Base-by-base conservation (phyloP, 2,113 vertebrate species). In the Panthera leo region DNA sequence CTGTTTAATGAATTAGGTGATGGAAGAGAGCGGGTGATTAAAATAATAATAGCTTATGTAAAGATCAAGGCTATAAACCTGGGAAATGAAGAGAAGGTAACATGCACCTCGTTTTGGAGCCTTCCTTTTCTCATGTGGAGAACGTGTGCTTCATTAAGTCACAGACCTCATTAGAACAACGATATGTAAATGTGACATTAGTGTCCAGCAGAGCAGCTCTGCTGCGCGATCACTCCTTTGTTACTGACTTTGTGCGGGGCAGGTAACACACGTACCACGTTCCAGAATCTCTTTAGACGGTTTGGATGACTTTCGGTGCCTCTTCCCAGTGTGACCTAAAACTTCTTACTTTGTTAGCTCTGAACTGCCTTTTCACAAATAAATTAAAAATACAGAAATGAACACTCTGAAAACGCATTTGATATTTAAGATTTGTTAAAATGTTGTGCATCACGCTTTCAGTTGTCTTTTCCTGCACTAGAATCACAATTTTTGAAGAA, bases 201-300 rank as follows among this genome's bases (percentile, higher is more conserved):
- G 55, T 27, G 51, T 29, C 58, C 31, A 12, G 39, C 42, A 8
- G 21, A 31, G 76, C 86, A 71, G 82, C 67, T 70, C 53, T 45
- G 79, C 7, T 0, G 15, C 10, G 9, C 2, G 0, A 34, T 75
- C 19, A 5, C 39, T 39, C 0, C 0, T n/a, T 53, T 90, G 42
- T 78, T 63, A 85, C 55, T 36, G 53, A 7, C 63, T 79, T 58
- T 82, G 51, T 18, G 68, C 1, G 1, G 21, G n/a, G 3, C 10
- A 10, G 14, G 61, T 5, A 42, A 36, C 21, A 42, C 19, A 3
- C 5, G 29, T 7, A 63, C 23, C 13, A 12, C 18, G 53, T 58
- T 65, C 42, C 48, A 51, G 73, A 73, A 34, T n/a, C 29, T 1
- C 23, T 90, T 78, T 75, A 29, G 68, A 55, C 51, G 4, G 7